Evolutionary conservation across 2,797 vertebrate genomes (phyloP).

Genomic region (Schizopygopsis malacanthus): DNA sequence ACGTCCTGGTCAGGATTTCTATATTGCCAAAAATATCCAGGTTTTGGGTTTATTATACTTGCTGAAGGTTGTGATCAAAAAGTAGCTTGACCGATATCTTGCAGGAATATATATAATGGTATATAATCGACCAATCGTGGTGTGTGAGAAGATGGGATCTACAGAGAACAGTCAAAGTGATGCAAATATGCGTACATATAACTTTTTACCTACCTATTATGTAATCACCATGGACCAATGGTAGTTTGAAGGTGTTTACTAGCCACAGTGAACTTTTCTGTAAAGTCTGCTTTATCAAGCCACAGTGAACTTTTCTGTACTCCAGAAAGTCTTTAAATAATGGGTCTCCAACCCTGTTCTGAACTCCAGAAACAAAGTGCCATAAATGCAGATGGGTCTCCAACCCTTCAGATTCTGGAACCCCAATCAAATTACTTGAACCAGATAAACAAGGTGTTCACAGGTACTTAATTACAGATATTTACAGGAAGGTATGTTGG

Average conservation of each 20-base stretch:
- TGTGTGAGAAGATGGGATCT: background rate
- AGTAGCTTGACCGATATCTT: too few species aligned
- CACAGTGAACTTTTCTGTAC: background rate
- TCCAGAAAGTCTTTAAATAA: background rate
- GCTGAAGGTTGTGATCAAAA: too few species aligned
- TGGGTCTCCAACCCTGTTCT: background rate
- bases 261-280: background rate
- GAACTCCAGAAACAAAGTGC: too few species aligned
- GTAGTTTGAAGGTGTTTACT: too few species aligned
- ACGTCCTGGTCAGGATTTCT: too few species aligned
- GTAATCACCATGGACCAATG: too few species aligned
- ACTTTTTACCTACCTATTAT: too few species aligned
- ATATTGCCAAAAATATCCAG: too few species aligned
- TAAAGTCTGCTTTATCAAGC: background rate
- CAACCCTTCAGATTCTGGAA: background rate
- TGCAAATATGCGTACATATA: background rate
- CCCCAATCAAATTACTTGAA: background rate
- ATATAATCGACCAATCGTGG: too few species aligned
- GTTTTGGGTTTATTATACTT: too few species aligned
- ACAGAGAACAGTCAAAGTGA: background rate
- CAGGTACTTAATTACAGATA: background rate
- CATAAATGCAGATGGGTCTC: too few species aligned
- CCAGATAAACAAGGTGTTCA: background rate
- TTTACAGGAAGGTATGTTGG: background rate
- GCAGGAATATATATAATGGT: too few species aligned